Evolutionary conservation across 2,888 invertebrate genomes (phyloP), one percentile per base, ranked within the genome.

Genomic region (Allacma fusca): DNA sequence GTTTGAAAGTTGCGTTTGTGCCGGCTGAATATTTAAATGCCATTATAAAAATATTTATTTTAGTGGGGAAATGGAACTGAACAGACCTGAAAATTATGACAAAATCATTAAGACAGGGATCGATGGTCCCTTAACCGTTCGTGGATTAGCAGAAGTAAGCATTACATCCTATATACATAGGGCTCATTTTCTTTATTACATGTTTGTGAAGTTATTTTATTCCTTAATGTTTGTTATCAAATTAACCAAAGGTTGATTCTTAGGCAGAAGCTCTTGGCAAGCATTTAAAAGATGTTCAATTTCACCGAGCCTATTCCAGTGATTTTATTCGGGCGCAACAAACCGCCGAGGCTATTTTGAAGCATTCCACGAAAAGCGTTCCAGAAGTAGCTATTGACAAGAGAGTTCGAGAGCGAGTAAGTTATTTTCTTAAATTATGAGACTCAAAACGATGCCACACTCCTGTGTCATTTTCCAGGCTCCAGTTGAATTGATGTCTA

Each of bases 51-150:
- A n/a, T n/a, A n/a, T 68, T 21, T 26, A 44, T 76, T 74, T 21
- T 24, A 79, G 79, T 79, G 79, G 79, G 26, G 77, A 79, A 68
- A 79, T 77, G 74, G 40, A 68, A n/a, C 62, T 79, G 43, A 79
- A 79, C 57, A 19, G 75, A 21, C 70, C 72, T 24, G 79, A 79
- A 65, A 78, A 76, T 71, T 70, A 72, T 40, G 59, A 68, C 24
- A 71, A 40, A 21, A 70, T 78, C n/a, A 78, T 78, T 26, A 78
- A 78, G 62, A 75, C 74, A 65, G 75, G 76, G 12, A 23, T 76
- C 19, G 50, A 78, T 57, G 78, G 76, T 12, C 72, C 78, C 12
- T 70, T 79, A 23, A 79, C 77, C 13, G 24, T 44, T 19, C 24
- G 65, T 26, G 79, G 79, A 29, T 75, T 77, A 23, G 62, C 68